Evolutionary conservation across 2,113 vertebrate species (phyloP), one percentile per base, ranked within the genome.

Genomic region (Tangachromis dhanisi): DNA sequence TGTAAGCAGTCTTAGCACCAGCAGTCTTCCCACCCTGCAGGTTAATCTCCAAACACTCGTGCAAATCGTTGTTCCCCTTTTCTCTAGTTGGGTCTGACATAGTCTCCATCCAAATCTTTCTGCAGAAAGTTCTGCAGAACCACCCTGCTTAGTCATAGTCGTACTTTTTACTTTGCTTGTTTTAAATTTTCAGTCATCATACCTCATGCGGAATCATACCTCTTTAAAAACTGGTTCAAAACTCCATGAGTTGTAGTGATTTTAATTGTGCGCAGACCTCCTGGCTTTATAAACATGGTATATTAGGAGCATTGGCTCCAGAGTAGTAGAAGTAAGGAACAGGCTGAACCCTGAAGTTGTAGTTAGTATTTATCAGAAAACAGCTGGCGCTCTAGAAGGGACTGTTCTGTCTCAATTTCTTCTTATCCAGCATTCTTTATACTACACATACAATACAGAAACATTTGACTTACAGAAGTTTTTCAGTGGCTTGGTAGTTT

Each of bases 191-290:
- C 7, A 40, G 19, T 14, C 35, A 40, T 68, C 59, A 33, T 33
- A 33, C 29, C 16, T 61, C 9, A 61, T 14, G n/a, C 0, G 0
- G 7, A 71, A 24, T 45, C 38, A 71, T 14, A 42, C n/a, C 13
- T 45, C 38, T 45, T 73, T 73, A 16, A 73, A 68, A 73, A 45
- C 16, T 45, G 21, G 21, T 16, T 73, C 21, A 45, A 73, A 26
- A 45, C 2, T 2, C 5, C 13, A 7, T 4, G 21, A 26, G 21
- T 45, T 73, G 38, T 9, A 73, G 40, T 45, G 13, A 45, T 73
- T 73, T 26, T 45, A 26, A 73, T 7, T 45, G 68, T 73, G 40
- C 0, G 4, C 21, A 45, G 68, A 45, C 4, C 13, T 45, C 40
- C 40, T 26, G 40, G 40, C 35, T 45, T 45, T 16, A 7, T 45